Evolutionary conservation across 2,888 invertebrate genomes (phyloP).

Genomic region (Boloria selene): DNA sequence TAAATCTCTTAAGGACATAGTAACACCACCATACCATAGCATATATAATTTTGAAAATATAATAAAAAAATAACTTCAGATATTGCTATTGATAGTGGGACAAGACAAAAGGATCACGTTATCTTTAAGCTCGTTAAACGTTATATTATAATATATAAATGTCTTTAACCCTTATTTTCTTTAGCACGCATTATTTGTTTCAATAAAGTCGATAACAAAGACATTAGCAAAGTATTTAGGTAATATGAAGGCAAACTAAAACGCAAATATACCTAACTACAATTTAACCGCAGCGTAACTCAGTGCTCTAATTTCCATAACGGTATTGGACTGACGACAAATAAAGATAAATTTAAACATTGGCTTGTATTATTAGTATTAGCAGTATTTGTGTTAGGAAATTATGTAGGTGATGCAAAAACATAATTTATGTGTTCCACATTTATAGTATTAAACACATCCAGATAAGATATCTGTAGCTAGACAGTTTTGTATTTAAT

Average conservation of each 20-base stretch:
- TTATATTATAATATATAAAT: too few species aligned
- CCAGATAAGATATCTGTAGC: conserved; percentile 39
- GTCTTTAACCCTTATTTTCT: too few species aligned
- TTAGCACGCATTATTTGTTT: too few species aligned
- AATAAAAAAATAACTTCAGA: too few species aligned
- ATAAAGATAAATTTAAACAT: conserved; percentile 20
- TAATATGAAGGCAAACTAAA: conserved; percentile 9
- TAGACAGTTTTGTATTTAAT: conserved; percentile 43
- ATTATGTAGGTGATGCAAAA: background rate
- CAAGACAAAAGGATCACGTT: too few species aligned
- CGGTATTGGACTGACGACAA: conserved; percentile 29
- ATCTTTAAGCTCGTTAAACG: too few species aligned
- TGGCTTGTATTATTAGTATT: conserved; percentile 1
- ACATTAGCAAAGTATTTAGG: background rate
- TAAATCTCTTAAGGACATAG: background rate
- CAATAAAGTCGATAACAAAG: background rate
- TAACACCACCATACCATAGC: background rate
- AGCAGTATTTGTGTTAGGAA: background rate
- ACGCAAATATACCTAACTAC: conserved; percentile 1
- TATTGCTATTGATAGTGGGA: too few species aligned
- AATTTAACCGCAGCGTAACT: conserved; percentile 28
- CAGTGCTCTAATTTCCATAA: conserved; percentile 34
- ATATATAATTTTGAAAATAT: background rate
- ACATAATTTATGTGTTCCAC: background rate
- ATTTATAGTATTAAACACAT: conserved; percentile 10